These are phyloP conservation scores for Nycteola revayana DNA, from an alignment of 2,888 invertebrate species.

Conservation along the genomic window DNA sequence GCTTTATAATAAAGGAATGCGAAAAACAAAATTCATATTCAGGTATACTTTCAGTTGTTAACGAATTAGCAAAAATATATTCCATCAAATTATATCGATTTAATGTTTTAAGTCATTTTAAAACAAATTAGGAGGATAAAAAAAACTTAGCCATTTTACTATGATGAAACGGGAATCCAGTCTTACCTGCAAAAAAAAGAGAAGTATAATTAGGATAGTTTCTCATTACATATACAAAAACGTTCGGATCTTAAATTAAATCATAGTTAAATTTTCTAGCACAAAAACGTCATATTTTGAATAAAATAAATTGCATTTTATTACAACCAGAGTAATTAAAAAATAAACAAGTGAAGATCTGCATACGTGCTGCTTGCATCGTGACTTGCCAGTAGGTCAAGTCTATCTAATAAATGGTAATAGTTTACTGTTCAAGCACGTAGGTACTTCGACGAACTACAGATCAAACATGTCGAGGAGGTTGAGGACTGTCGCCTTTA, in stretches of 20 bases:
- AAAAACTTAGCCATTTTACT: slow-evolving; percentile 10
- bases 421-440: slow-evolving; percentile 45
- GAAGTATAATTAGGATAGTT: slow-evolving; percentile 7
- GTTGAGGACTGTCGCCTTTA: slow-evolving; percentile 30
- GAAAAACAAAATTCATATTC: too few species aligned
- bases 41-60: too few species aligned
- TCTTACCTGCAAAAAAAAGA: slow-evolving; percentile 50
- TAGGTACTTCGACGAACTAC: slow-evolving; percentile 32
- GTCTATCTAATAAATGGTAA: slow-evolving; percentile 59
- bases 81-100: too few species aligned
- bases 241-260: background rate
- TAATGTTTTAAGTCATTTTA: too few species aligned
- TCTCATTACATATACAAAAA: slow-evolving; percentile 13
- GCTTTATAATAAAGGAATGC: too few species aligned
- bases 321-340: slow-evolving; percentile 17
- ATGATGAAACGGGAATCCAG: background rate
- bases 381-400: slow-evolving; percentile 71
- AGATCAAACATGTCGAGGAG: slow-evolving; percentile 31
- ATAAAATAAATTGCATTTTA: slow-evolving; percentile 12
- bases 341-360: slow-evolving; percentile 28
- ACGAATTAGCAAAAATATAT: too few species aligned
- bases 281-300: too few species aligned
- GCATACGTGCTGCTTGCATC: slow-evolving; percentile 39
- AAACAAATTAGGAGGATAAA: background rate
- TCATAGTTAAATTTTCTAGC: background rate